Evolutionary conservation across 2,113 vertebrate genomes (phyloP).

Genomic region (Megaleporinus macrocephalus): DNA sequence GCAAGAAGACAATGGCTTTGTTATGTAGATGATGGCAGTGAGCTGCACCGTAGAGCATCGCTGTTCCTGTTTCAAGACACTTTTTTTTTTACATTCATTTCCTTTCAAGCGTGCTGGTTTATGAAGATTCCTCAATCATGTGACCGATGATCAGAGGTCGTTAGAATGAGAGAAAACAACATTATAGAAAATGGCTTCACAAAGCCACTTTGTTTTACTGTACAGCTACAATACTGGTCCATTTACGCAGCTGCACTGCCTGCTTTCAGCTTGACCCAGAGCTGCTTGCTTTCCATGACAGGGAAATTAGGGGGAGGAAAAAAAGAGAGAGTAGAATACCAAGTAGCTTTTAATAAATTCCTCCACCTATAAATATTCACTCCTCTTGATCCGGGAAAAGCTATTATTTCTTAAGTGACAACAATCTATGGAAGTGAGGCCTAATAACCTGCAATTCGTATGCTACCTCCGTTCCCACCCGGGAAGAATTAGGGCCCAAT

Average conservation of each 20-base stretch:
- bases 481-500: constrained; percentile 46
- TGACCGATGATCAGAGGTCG: no score
- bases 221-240: neutral
- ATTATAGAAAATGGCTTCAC: neutral
- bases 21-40: constrained; percentile 16
- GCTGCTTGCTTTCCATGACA: neutral
- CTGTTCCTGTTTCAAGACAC: neutral
- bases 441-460: constrained; percentile 52
- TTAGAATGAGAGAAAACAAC: neutral
- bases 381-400: constrained; percentile 50
- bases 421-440: constrained; percentile 43
- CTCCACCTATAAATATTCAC: constrained; percentile 52
- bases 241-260: constrained; percentile 36
- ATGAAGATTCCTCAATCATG: no score
- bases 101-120: neutral
- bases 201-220: neutral
- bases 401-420: constrained; percentile 55
- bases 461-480: constrained; percentile 36
- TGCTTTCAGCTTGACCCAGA: constrained; percentile 27
- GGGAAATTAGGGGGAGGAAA: constrained; percentile 14
- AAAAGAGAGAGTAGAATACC: constrained; percentile 35
- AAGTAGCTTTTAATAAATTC: constrained; percentile 52
- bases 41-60: constrained; percentile 2
- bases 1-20: neutral
- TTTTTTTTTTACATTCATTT: neutral